phyloP scores from a whole-genome alignment of 2,888 invertebrate genomes.

The Drosophila neonasuta region DNA sequence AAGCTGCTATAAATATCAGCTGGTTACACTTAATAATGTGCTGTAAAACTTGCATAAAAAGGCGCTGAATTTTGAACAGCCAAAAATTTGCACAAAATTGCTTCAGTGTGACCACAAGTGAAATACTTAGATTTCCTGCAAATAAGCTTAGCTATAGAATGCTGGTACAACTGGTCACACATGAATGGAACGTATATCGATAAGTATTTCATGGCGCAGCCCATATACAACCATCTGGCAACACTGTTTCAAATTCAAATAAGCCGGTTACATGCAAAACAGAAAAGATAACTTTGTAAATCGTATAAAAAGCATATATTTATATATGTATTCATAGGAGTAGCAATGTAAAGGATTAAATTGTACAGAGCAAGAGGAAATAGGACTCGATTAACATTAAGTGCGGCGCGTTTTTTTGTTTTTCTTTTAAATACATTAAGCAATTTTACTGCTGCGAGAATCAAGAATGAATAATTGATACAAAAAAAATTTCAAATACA shows the following conservation, averaged over 20 bases:
- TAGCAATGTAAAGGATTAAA: slow-evolving; percentile 31
- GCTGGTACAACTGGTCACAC: too few relatives aligned
- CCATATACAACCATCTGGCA: too few relatives aligned
- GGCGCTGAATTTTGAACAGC: too few relatives aligned
- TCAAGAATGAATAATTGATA: background rate
- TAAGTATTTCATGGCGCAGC: background rate
- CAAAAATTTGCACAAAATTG: too few relatives aligned
- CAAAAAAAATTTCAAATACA: slow-evolving; percentile 36
- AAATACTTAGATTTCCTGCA: too few relatives aligned
- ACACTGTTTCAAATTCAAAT: background rate
- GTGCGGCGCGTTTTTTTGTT: slow-evolving; percentile 14
- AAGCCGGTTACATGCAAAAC: background rate
- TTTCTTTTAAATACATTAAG: slow-evolving; percentile 30
- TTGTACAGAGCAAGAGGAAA: slow-evolving; percentile 46
- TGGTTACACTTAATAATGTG: too few relatives aligned
- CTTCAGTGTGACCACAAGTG: too few relatives aligned
- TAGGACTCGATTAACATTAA: slow-evolving; percentile 36
- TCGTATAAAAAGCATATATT: slow-evolving; percentile 48
- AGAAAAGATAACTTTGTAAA: slow-evolving; percentile 23
- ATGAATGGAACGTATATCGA: too few relatives aligned
- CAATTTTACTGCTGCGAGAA: slow-evolving; percentile 24
- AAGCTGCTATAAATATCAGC: too few relatives aligned
- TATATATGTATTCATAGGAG: slow-evolving; percentile 37
- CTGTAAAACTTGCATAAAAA: too few relatives aligned
- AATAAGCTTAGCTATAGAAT: too few relatives aligned